phyloP scores from a whole-genome alignment of 1,140 invertebrate genomes.

The Caenorhabditis briggsae region DNA sequence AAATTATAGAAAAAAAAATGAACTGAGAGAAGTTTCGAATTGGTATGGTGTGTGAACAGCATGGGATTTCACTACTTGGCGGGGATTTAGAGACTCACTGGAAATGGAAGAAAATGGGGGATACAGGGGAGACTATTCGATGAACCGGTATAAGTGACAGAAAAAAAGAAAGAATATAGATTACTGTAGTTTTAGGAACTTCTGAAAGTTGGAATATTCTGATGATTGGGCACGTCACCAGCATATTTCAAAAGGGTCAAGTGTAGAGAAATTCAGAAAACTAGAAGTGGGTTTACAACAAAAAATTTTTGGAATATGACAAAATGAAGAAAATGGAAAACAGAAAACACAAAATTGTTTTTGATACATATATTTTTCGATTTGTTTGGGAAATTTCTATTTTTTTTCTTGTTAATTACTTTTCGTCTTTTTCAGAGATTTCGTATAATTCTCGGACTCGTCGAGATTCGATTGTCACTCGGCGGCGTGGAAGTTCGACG shows the following conservation, averaged over 20 bases:
- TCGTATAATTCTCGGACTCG: conserved; percentile 78
- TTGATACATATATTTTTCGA: conserved; percentile 53
- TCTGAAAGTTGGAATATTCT: not conserved
- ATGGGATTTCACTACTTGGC: conserved; percentile 46
- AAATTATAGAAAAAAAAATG: not conserved
- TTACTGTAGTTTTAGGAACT: not conserved
- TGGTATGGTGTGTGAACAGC: conserved; percentile 5
- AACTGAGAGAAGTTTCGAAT: conserved; percentile 55
- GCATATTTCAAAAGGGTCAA: too few species aligned
- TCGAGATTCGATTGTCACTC: conserved; percentile 71
- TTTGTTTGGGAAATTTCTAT: conserved; percentile 17
- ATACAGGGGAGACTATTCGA: not conserved
- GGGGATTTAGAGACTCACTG: conserved; percentile 4
- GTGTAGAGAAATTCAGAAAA: not conserved
- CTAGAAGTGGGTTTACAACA: conserved; percentile 12
- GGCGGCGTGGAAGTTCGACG: conserved; percentile 69
- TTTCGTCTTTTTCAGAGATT: conserved; percentile 75
- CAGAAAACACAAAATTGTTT: conserved; percentile 32
- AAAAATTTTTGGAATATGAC: conserved; percentile 5
- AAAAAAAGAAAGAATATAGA: not conserved
- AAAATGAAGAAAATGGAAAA: conserved; percentile 54
- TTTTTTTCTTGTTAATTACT: conserved; percentile 65
- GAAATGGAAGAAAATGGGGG: not conserved
- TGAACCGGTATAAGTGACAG: conserved; percentile 44
- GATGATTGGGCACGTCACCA: conserved; percentile 35